Evolutionary conservation across 2,113 vertebrate species (phyloP), one percentile per base, ranked within the genome.

Genomic region (Sula dactylatra): DNA sequence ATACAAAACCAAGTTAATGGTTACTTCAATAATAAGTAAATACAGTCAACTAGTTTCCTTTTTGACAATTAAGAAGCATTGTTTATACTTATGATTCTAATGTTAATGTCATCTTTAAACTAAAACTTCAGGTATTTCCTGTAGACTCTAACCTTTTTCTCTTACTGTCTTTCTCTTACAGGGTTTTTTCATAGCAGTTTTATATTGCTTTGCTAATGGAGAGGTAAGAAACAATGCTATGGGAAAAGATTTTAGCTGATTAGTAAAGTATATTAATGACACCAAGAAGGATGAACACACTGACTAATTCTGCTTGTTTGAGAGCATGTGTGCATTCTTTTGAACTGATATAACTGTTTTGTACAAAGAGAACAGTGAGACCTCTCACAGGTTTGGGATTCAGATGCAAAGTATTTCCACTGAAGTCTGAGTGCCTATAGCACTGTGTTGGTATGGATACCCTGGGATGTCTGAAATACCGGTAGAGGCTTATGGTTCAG

Each of bases 171-270:
- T 92, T 96, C 13, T 88, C 94, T 97, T 94, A 2, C 94, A 99
- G 99, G 99, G 99, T 0, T 99, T 99, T 74, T 72, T 99, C 40
- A 99, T 99, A 74, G 99, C 99, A 77, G 98, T 99, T 92, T 97
- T 99, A 86, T 99, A 99, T 86, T 99, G 99, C 93, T 99, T 99
- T 83, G 98, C 98, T 55, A 99, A 99, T 34, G 99, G 99, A 98
- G 99, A 99, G 99, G 99, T 99, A 98, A 66, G 98, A 80, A 34
- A 66, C 5, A 32, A 13, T 4, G 18, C 29, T 25, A 42, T 3
- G 27, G 44, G 31, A 52, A 26, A 38, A 58, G 21, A 8, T 84
- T 64, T 69, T 18, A 34, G 11, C 19, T 62, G 7, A 19, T 62
- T 65, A 73, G 5, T 27, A 3, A 86, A 86, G 11, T 49, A 4